Base-by-base conservation (phyloP, 2,113 vertebrate species). In the Limanda limanda region DNA sequence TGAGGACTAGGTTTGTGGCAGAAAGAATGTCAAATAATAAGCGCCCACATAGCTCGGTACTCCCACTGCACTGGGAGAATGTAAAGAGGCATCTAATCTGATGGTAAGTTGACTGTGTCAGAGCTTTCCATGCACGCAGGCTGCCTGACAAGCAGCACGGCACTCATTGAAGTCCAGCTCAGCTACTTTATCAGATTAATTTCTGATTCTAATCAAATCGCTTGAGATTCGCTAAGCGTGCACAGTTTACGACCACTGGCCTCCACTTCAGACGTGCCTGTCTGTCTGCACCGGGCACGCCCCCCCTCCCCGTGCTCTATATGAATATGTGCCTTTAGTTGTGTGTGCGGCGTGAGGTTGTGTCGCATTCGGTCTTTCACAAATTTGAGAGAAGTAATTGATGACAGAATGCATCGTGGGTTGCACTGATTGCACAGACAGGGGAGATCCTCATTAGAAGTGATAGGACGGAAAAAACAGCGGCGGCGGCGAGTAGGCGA, bases 131-230 rank as follows among this genome's bases (percentile, higher is more conserved):
- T 15, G 5, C 23, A 21, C 23, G 4, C 62, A 4, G 14, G 17
- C 62, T 65, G 37, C 21, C 24, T 24, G 63, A 9, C 23, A 27
- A 47, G 48, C 42, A 51, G 9, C 9, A 9, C 9, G 23, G 23
- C 4, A 15, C 55, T 24, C 55, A 25, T 6, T 57, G 17, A 14
- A 18, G 15, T 65, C 62, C 62, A 65, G 62, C 45, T 51, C 15
- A 9, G 63, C 45, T 65, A 20, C 24, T 18, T 65, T 65, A 65
- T 65, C 23, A 2, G 47, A 48, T 52, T 67, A n/a, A 52, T 31
- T 52, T 67, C 31, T 18, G 17, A 31, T 67, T 31, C 24, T 52
- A 27, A 31, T 27, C 18, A 54, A 63, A 51, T 21, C n/a, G 48
- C 15, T 52, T 52, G 25, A 11, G 18, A 31, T 52, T 67, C 9